Percentiles rank a stretch among this genome's conserved stretches.
Evolutionary conservation across 2,888 invertebrate genomes (phyloP).

Genomic region (Bruchidius siliquastri): DNA sequence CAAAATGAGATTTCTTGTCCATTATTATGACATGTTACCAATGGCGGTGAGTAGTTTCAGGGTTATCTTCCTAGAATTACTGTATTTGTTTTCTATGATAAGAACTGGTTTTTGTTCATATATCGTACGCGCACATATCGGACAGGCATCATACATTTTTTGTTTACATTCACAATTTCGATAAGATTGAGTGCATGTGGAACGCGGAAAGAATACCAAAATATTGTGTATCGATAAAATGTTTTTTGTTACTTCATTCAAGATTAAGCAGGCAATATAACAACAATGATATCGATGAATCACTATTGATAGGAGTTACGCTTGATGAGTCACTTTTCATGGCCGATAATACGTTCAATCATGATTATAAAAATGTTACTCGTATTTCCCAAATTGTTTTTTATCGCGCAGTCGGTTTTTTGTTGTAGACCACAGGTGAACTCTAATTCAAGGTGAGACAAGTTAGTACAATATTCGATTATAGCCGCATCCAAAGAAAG

Average conservation of each 20-base stretch:
- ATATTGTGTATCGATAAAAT: background rate
- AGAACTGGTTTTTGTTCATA: too few relatives aligned
- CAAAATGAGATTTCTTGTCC: too few relatives aligned
- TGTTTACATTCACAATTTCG: background rate
- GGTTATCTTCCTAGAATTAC: too few relatives aligned
- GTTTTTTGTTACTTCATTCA: background rate
- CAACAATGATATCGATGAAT: background rate
- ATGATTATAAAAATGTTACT: background rate
- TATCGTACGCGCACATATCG: too few relatives aligned
- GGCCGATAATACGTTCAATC: background rate
- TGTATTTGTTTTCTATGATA: too few relatives aligned
- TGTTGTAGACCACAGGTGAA: background rate
- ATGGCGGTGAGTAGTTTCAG: too few relatives aligned
- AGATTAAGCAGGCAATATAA: background rate
- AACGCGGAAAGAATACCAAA: background rate
- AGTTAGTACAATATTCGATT: background rate
- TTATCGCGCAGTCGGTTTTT: background rate
- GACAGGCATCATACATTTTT: background rate
- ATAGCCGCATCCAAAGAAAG: background rate
- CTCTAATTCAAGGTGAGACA: background rate
- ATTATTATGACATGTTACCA: too few relatives aligned
- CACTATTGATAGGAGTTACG: background rate
- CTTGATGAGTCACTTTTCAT: background rate
- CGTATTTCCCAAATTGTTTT: background rate
- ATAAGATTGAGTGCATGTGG: background rate